Base-by-base conservation (phyloP, 1,140 invertebrate species). In the Leptinotarsa undecemlineata region DNA sequence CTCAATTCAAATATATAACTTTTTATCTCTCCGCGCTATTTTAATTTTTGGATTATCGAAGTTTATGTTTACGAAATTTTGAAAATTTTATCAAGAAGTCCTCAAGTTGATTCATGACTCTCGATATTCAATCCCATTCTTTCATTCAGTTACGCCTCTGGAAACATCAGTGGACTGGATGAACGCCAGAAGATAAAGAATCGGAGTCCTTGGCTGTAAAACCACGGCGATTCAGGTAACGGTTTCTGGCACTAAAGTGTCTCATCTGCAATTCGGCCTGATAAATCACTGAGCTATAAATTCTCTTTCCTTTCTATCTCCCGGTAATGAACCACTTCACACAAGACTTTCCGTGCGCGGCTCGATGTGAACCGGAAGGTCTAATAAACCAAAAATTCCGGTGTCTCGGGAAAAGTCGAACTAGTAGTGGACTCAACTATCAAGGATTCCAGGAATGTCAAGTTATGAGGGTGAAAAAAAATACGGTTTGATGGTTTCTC, bases 231-330 rank as follows among this genome's bases (percentile, higher is more conserved):
- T 73, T 71, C 81, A 81, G 81, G 81, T 81, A 82, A 78, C 79
- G 73, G 79, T 80, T 80, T 81, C 78, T 80, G 81, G 78, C 80
- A 78, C 77, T 81, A 81, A 82, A 82, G 77, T 81, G 81, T 81
- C 81, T 82, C 79, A 80, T 82, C 79, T 82, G 78, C 81, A 80
- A 82, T 82, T 82, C 79, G 73, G 74, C 63, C 77, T 80, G 81
- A 82, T 81, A 82, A 82, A 82, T 82, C 77, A 75, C 73, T 75
- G 68, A 70, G 79, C 70, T 73, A 80, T 82, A 80, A 82, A 82
- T 82, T 78, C 64, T 75, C 78, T 74, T 74, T 60, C 78, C 77
- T 68, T 48, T 70, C 20, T 19, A 20, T 33, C 33, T 21, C 48
- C 70, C 70, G 73, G 74, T 81, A 81, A 81, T 81, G 79, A 81